Percentiles rank a stretch among this genome's conserved stretches.
phyloP scores from a whole-genome alignment of 2,888 invertebrate genomes.

The Nomada fabriciana region DNA sequence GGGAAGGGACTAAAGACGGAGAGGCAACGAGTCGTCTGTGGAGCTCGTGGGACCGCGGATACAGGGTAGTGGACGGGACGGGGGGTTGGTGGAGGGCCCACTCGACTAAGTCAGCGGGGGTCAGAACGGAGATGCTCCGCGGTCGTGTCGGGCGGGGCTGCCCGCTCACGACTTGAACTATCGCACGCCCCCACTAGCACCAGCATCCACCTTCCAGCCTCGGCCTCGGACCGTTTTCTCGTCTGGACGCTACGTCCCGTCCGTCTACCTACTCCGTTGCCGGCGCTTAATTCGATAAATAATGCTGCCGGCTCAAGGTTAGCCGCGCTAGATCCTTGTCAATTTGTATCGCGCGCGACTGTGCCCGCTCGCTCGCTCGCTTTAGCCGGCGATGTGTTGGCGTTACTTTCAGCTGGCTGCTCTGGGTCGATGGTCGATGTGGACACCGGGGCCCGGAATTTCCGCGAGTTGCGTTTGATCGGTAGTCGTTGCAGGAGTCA shows the following conservation, averaged over 20 bases:
- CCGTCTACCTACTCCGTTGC: slow-evolving; percentile 69
- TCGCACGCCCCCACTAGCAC: slow-evolving; percentile 86
- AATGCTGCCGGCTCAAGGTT: slow-evolving; percentile 74
- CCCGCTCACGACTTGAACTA: slow-evolving; percentile 87
- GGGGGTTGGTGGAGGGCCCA: slow-evolving; percentile 69
- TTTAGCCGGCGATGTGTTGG: neutral
- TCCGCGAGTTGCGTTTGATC: slow-evolving; percentile 9
- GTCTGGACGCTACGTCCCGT: slow-evolving; percentile 73
- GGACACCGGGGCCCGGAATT: slow-evolving; percentile 7
- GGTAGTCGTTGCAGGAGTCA: neutral
- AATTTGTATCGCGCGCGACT: slow-evolving; percentile 56
- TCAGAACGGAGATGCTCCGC: slow-evolving; percentile 84
- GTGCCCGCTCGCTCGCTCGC: slow-evolving; percentile 11
- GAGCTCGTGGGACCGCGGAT: slow-evolving; percentile 71
- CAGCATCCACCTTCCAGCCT: slow-evolving; percentile 80
- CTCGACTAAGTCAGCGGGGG: slow-evolving; percentile 83
- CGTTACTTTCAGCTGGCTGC: neutral
- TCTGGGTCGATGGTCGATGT: slow-evolving; percentile 1
- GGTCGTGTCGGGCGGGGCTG: slow-evolving; percentile 85
- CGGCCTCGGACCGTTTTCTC: slow-evolving; percentile 75
- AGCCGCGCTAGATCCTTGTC: slow-evolving; percentile 62
- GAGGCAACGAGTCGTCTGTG: slow-evolving; percentile 59
- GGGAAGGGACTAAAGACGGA: slow-evolving; percentile 4
- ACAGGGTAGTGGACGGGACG: slow-evolving; percentile 61
- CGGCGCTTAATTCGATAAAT: slow-evolving; percentile 76